A percentile compares a stretch with the other conserved stretches of the same genome.
Conservation (phyloP, 2,888 invertebrate species). For the Kryphioiulus occultus region DNA sequence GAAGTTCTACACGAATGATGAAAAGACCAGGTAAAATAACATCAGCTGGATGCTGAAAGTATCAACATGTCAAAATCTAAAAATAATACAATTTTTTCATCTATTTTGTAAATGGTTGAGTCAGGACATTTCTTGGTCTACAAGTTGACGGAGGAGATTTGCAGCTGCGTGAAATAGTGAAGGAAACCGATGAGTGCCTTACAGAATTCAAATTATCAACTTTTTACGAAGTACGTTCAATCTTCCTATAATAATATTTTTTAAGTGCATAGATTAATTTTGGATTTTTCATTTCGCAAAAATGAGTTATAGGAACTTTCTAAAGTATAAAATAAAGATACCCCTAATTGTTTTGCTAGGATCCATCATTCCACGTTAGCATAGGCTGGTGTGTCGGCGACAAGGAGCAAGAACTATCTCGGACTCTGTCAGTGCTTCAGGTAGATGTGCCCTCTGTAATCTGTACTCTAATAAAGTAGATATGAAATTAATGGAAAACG, state of each 20-base stretch:
- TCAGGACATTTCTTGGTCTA: slow-evolving; percentile 44
- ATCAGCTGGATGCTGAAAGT: too few species aligned
- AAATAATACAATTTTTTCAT: not conserved
- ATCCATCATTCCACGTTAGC: slow-evolving; percentile 37
- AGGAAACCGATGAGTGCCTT: slow-evolving; percentile 37
- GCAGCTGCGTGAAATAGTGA: slow-evolving; percentile 2
- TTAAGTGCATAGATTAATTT: too few species aligned
- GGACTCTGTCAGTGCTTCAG: not conserved
- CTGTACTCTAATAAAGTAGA: not conserved
- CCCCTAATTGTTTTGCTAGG: too few species aligned
- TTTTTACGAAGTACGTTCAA: slow-evolving; percentile 29
- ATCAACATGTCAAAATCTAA: not conserved
- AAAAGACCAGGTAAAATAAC: slow-evolving; percentile 41
- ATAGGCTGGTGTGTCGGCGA: slow-evolving; percentile 45
- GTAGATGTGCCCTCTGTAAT: not conserved
- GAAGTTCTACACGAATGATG: slow-evolving; percentile 44
- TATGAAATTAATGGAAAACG: not conserved
- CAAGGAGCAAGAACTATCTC: not conserved
- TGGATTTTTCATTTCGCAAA: too few species aligned
- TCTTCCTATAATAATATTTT: not conserved
- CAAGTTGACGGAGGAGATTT: not conserved
- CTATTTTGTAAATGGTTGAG: not conserved
- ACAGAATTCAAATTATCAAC: slow-evolving; percentile 4
- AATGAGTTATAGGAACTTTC: too few species aligned
- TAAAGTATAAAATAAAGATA: too few species aligned